Conservation (phyloP, 2,797 vertebrate species). For the Artibeus lituratus region DNA sequence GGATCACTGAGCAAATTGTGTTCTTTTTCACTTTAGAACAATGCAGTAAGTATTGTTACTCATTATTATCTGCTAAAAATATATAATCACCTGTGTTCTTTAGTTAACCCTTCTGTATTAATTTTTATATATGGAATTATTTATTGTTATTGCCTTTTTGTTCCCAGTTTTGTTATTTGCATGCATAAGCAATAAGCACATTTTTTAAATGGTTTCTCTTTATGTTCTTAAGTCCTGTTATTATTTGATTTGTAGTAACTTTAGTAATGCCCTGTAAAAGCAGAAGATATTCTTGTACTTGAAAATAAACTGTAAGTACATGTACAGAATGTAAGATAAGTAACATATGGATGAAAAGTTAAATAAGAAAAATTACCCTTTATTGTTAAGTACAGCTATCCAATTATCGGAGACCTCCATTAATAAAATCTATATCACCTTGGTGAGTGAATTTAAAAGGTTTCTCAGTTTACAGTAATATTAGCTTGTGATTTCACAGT, state of each 20-base stretch:
- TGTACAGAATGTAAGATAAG: not conserved
- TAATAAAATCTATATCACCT: not conserved
- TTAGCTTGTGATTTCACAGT: not conserved
- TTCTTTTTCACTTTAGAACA: not conserved
- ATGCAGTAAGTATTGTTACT: not conserved
- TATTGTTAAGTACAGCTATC: not conserved
- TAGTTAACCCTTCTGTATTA: not conserved
- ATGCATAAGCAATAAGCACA: not conserved
- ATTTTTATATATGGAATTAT: not conserved
- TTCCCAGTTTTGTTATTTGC: not conserved
- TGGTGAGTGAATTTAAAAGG: not conserved
- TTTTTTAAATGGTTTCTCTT: not conserved
- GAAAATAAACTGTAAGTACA: not conserved
- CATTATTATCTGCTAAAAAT: not conserved
- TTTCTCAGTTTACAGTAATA: not conserved
- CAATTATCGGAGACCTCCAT: not conserved
- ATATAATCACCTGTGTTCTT: not conserved
- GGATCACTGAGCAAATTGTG: not conserved
- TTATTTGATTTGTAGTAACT: not conserved
- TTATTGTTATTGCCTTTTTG: not conserved
- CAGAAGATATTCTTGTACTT: not conserved
- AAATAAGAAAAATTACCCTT: not conserved
- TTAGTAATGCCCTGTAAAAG: not conserved
- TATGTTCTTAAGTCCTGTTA: not conserved
- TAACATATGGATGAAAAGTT: not conserved